phyloP scores from a whole-genome alignment of 2,888 invertebrate species.

The Lottia scabra region DNA sequence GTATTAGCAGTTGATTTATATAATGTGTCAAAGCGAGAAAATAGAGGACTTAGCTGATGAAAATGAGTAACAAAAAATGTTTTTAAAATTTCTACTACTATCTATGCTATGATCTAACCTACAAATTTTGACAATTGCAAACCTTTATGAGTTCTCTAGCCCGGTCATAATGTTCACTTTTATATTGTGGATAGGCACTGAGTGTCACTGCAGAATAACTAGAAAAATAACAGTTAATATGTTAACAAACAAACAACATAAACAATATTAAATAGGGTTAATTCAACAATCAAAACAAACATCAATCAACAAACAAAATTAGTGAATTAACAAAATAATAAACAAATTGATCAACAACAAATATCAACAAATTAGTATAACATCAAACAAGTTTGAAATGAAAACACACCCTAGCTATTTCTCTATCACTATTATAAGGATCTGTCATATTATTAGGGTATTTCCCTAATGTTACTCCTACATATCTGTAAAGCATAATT shows the following conservation, averaged over 20 bases:
- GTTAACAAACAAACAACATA: neutral
- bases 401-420: slow-evolving; percentile 59
- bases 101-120: too few relatives aligned
- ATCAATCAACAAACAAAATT: slow-evolving; percentile 7
- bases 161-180: slow-evolving; percentile 60
- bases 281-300: neutral
- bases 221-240: slow-evolving; percentile 26
- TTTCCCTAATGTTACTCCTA: slow-evolving; percentile 63
- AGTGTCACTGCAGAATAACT: slow-evolving; percentile 58
- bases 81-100: neutral
- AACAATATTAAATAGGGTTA: neutral
- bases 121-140: slow-evolving; percentile 12
- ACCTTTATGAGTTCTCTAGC: slow-evolving; percentile 61
- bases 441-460: slow-evolving; percentile 64
- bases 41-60: too few relatives aligned
- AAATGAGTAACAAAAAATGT: neutral
- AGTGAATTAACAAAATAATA: too few relatives aligned
- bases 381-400: neutral
- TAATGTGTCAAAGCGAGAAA: too few relatives aligned
- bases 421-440: slow-evolving; percentile 60
- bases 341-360: too few relatives aligned
- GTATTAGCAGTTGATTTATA: too few relatives aligned
- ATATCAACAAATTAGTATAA: neutral
- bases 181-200: slow-evolving; percentile 62
- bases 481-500: slow-evolving; percentile 53